Conservation (phyloP, 1,140 invertebrate species). For the Thalassaphorura encarpata region DNA sequence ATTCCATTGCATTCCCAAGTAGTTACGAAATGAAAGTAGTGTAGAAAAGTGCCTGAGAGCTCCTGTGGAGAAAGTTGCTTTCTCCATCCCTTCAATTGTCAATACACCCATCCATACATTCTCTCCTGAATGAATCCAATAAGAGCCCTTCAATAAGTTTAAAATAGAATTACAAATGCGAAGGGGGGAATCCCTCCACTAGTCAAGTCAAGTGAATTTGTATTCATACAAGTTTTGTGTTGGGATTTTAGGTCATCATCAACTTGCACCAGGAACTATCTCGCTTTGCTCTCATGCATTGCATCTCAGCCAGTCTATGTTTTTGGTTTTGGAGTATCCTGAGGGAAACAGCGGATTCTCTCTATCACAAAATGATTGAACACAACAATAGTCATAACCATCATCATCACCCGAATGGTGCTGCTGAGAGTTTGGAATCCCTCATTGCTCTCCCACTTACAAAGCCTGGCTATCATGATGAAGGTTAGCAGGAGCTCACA, state of each 20-base stretch:
- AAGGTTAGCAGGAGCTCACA: too few species aligned
- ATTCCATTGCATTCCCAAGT: too few species aligned
- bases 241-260: constrained; percentile 52
- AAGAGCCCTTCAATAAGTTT: too few species aligned
- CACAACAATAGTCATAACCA: constrained; percentile 6
- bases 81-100: too few species aligned
- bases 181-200: background rate
- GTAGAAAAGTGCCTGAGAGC: too few species aligned
- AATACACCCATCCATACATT: too few species aligned
- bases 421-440: constrained; percentile 13
- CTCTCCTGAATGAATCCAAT: too few species aligned
- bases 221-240: too few species aligned
- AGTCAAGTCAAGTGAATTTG: background rate
- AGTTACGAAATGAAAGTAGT: too few species aligned
- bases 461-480: too few species aligned
- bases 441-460: constrained; percentile 33
- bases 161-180: too few species aligned
- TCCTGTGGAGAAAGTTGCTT: too few species aligned
- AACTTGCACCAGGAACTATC: constrained; percentile 48
- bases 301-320: constrained; percentile 56
- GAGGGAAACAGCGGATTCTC: constrained; percentile 52
- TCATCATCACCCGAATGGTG: constrained; percentile 10
- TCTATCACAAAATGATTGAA: constrained; percentile 35
- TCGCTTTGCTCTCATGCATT: constrained; percentile 62
- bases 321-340: constrained; percentile 64